Percentiles rank a stretch among this genome's conserved stretches.
Evolutionary conservation across 1,140 invertebrate species (phyloP).

Genomic region (Gryllus bimaculatus): DNA sequence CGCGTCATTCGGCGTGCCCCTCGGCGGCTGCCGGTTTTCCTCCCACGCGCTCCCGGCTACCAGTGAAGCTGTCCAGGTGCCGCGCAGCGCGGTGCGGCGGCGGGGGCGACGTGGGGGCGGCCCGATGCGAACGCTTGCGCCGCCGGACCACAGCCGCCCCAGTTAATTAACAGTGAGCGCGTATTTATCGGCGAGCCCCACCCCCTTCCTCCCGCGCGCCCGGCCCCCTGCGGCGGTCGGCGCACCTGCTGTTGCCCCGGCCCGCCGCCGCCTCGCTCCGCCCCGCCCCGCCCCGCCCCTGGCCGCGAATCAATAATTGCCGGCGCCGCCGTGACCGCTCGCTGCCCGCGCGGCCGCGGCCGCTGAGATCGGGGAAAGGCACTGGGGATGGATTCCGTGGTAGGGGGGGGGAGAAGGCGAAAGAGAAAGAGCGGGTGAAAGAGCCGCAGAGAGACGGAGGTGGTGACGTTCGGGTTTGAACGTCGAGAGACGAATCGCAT

Average conservation of each 20-base stretch:
- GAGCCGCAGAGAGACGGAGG: background rate
- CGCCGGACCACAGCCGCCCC: background rate
- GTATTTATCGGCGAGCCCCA: background rate
- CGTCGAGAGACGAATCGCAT: background rate
- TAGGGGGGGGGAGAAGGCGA: no score
- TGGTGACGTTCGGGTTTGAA: background rate
- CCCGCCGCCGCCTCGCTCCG: no score
- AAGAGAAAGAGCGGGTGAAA: no score
- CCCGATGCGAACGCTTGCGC: no score
- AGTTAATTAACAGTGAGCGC: conserved; percentile 3
- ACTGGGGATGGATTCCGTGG: no score
- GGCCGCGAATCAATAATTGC: background rate
- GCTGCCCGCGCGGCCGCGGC: background rate
- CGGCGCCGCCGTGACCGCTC: background rate
- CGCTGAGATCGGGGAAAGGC: background rate
- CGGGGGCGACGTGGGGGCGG: no score
- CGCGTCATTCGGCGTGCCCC: no score
- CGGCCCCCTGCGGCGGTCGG: no score
- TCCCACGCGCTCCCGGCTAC: background rate
- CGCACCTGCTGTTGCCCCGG: background rate
- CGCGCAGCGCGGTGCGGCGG: no score
- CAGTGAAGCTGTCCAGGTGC: background rate
- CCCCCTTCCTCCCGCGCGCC: no score
- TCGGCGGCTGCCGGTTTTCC: conserved; percentile 8
- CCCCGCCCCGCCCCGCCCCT: no score